Evolutionary conservation across 2,888 invertebrate species (phyloP).

Genomic region (Agrenia bidenticulata): DNA sequence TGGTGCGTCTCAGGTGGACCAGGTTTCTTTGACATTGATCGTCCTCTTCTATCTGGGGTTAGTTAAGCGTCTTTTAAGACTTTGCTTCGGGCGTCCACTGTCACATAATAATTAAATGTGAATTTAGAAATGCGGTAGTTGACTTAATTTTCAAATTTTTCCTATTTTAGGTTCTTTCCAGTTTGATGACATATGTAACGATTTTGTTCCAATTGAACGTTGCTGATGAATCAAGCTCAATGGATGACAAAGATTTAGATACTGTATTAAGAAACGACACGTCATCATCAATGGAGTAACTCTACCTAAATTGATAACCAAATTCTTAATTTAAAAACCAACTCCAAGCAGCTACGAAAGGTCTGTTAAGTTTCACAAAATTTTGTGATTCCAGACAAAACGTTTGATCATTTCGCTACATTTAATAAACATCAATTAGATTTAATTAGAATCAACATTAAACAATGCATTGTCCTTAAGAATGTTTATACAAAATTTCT

Average conservation of each 20-base stretch:
- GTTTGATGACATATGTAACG: constrained; percentile 43
- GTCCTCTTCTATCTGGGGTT: constrained; percentile 39
- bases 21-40: constrained; percentile 36
- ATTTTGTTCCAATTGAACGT: constrained; percentile 41
- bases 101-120: neutral
- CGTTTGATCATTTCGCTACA: too few species aligned
- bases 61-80: neutral
- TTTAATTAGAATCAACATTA: too few species aligned
- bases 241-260: neutral
- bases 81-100: neutral
- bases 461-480: too few species aligned
- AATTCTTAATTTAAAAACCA: too few species aligned
- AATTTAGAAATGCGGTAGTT: neutral
- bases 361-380: too few species aligned
- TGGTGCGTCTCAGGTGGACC: constrained; percentile 37
- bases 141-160: neutral
- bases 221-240: constrained; percentile 5
- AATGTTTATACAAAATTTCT: too few species aligned
- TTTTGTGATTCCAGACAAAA: too few species aligned
- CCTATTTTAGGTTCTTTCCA: constrained; percentile 35
- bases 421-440: too few species aligned
- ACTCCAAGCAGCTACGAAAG: too few species aligned
- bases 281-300: too few species aligned
- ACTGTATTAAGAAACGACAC: too few species aligned
- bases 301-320: too few species aligned